Conservation (phyloP, 2,888 invertebrate genomes). For the Dexiosoma caninum region DNA sequence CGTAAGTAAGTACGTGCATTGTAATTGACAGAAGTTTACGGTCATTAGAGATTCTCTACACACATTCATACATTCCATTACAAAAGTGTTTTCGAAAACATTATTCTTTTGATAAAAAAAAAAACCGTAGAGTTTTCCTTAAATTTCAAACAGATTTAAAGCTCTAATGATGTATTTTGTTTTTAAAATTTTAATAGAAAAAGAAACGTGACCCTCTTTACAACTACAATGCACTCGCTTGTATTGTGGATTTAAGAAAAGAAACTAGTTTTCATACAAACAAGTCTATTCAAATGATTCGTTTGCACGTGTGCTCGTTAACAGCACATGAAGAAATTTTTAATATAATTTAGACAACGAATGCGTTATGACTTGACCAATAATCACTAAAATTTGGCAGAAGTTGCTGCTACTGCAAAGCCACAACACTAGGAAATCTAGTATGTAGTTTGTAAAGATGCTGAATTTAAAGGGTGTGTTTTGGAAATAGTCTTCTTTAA, state of each 20-base stretch:
- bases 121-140: constrained; percentile 22
- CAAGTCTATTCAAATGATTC: not conserved
- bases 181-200: constrained; percentile 11
- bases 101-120: too few species aligned
- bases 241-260: not conserved
- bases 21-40: constrained; percentile 26
- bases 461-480: constrained; percentile 35
- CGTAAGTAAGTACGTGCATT: too few species aligned
- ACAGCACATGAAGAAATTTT: not conserved
- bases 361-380: constrained; percentile 37
- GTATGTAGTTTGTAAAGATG: constrained; percentile 1
- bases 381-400: not conserved
- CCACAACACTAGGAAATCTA: constrained; percentile 25
- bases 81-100: too few species aligned
- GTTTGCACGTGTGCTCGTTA: constrained; percentile 43
- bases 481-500: not conserved
- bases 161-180: constrained; percentile 1
- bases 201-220: constrained; percentile 27
- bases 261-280: constrained; percentile 47
- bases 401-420: constrained; percentile 12
- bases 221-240: constrained; percentile 18
- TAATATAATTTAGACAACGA: not conserved
- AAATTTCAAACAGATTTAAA: constrained; percentile 27
- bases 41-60: constrained; percentile 26
- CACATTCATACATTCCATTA: too few species aligned